Conservation (phyloP, 2,888 invertebrate genomes). For the Invenusta paracnida region DNA sequence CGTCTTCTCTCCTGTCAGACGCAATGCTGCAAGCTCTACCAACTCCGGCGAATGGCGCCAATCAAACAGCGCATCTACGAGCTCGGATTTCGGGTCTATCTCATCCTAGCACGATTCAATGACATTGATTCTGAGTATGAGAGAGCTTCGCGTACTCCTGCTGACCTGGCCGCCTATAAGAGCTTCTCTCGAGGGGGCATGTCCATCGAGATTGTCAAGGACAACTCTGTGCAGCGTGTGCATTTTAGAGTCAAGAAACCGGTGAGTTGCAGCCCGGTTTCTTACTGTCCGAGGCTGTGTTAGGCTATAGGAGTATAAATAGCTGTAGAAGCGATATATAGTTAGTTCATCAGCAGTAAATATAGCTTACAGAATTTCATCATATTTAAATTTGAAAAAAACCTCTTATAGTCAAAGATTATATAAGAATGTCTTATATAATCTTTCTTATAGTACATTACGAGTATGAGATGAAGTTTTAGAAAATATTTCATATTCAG, state of each 20-base stretch:
- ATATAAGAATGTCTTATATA: no score
- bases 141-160: neutral
- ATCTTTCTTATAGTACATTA: no score
- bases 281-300: no score
- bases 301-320: no score
- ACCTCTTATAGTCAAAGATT: no score
- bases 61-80: constrained; percentile 40
- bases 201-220: constrained; percentile 36
- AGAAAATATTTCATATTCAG: no score
- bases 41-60: neutral
- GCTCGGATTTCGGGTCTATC: constrained; percentile 36
- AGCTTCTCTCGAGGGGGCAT: constrained; percentile 31
- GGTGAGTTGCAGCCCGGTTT: no score
- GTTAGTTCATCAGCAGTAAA: no score
- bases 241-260: constrained; percentile 44
- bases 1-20: neutral
- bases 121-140: constrained; percentile 34
- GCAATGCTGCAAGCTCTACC: neutral
- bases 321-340: no score
- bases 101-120: constrained; percentile 33
- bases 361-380: no score
- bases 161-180: constrained; percentile 7
- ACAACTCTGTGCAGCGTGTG: constrained; percentile 32
- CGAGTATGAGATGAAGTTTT: no score
- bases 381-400: no score